Percentiles rank a stretch among this genome's conserved stretches.
Evolutionary conservation across 2,797 vertebrate genomes (phyloP).

Genomic region (Anguilla megastoma): DNA sequence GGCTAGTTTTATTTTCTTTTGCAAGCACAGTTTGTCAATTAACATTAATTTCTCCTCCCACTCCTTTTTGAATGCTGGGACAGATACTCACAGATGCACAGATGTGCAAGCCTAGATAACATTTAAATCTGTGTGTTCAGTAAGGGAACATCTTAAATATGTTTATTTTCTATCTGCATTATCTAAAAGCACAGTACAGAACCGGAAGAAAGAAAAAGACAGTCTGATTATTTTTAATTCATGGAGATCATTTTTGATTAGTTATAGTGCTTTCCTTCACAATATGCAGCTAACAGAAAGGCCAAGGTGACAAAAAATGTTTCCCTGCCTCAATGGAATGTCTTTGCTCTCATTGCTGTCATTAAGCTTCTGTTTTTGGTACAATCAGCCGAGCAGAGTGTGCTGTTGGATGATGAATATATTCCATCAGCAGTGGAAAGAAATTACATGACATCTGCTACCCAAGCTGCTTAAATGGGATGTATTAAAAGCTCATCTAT

Average conservation of each 20-base stretch:
- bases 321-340: background rate
- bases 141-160: background rate
- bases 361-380: no score
- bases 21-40: background rate
- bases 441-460: slow-evolving; percentile 69
- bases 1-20: no score
- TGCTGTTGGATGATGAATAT: slow-evolving; percentile 68
- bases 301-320: background rate
- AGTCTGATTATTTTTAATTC: background rate
- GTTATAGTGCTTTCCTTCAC: background rate
- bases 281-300: background rate
- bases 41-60: background rate
- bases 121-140: background rate
- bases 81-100: background rate
- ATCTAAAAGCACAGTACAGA: background rate
- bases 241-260: background rate
- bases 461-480: slow-evolving; percentile 67
- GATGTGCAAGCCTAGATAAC: background rate
- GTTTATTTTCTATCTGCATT: background rate
- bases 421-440: slow-evolving; percentile 69
- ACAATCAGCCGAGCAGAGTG: slow-evolving; percentile 28
- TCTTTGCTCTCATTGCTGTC: background rate
- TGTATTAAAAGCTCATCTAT: slow-evolving; percentile 71
- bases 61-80: background rate
- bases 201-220: background rate